Evolutionary conservation across 2,888 invertebrate genomes (phyloP).

Genomic region (Conistra vaccinii): DNA sequence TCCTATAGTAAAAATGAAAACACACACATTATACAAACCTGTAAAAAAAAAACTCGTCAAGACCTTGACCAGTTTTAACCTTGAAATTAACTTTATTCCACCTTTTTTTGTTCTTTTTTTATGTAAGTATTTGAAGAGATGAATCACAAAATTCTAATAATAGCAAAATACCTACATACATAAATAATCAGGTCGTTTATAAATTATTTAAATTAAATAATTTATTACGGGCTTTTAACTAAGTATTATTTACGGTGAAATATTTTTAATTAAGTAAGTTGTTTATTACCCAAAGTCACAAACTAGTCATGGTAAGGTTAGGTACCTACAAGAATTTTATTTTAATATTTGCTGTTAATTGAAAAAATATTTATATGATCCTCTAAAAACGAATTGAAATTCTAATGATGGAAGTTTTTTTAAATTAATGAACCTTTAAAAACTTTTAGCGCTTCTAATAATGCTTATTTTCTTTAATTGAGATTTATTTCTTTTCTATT

Average conservation of each 20-base stretch:
- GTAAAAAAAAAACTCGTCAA: neutral
- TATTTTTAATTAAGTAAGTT: neutral
- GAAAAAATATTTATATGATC: no score
- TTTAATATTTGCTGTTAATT: neutral
- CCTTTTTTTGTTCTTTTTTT: neutral
- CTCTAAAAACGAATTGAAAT: no score
- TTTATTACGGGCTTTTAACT: no score
- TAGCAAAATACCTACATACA: neutral
- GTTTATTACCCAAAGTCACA: no score
- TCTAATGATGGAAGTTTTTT: no score
- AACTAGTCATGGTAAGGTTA: neutral
- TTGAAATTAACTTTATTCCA: neutral
- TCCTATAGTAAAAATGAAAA: neutral
- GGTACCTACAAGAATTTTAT: neutral
- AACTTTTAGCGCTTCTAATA: no score
- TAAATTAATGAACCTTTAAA: no score
- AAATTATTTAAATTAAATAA: no score
- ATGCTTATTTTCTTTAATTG: no score
- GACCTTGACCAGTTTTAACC: neutral
- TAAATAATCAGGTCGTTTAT: no score
- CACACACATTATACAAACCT: neutral
- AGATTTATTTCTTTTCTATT: no score
- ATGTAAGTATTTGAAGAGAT: neutral
- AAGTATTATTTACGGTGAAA: neutral
- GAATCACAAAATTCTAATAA: neutral